These are phyloP conservation scores for Diadromus collaris DNA, from an alignment of 2,888 invertebrate species.

Conservation along the genomic window DNA sequence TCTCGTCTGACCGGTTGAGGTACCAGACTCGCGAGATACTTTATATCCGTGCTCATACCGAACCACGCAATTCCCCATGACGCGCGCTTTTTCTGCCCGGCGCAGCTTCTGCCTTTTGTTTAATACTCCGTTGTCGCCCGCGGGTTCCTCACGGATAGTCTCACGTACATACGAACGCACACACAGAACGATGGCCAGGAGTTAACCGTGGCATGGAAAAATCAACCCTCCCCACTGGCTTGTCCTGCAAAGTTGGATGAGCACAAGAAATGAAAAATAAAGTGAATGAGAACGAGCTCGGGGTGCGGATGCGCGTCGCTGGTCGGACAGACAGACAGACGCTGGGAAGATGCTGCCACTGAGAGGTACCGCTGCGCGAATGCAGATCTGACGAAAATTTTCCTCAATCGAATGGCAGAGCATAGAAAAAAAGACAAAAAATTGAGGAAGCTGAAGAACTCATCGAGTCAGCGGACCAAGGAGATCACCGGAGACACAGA, in stretches of 20 bases:
- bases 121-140: slow-evolving; percentile 26
- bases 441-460: background rate
- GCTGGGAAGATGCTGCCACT: background rate
- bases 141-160: slow-evolving; percentile 16
- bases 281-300: slow-evolving; percentile 8
- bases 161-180: background rate
- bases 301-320: background rate
- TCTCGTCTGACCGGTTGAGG: slow-evolving; percentile 8
- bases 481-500: background rate
- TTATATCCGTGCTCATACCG: background rate
- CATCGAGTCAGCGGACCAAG: background rate
- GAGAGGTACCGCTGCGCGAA: slow-evolving; percentile 1
- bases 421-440: background rate
- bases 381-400: background rate
- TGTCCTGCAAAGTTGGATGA: slow-evolving; percentile 14
- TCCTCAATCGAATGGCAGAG: background rate
- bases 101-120: slow-evolving; percentile 34
- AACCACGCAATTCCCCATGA: background rate
- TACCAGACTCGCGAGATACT: slow-evolving; percentile 11
- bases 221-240: background rate
- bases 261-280: slow-evolving; percentile 17
- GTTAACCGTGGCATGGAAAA: slow-evolving; percentile 1
- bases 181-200: background rate
- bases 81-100: background rate
- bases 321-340: background rate